phyloP scores from a whole-genome alignment of 2,113 vertebrate genomes.

The Scortum barcoo region DNA sequence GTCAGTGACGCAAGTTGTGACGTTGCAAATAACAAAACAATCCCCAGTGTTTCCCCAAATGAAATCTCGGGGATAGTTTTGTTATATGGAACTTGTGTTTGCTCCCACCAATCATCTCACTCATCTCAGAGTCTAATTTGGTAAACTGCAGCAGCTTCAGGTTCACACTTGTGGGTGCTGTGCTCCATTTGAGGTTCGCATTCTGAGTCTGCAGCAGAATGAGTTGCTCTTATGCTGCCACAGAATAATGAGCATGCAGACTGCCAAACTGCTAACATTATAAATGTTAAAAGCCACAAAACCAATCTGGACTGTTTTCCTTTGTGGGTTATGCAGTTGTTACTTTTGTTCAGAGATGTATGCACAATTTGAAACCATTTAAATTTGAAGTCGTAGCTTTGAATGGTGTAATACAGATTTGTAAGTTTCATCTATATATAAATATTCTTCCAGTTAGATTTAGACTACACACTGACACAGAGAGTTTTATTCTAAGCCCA shows the following conservation, averaged over 20 bases:
- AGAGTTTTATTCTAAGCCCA: background rate
- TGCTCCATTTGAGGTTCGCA: conserved; percentile 6
- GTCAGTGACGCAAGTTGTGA: conserved; percentile 1
- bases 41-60: background rate
- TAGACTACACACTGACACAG: background rate
- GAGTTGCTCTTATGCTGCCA: background rate
- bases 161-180: background rate
- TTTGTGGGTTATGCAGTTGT: background rate
- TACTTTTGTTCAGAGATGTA: background rate
- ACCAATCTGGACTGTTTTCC: background rate
- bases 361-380: background rate
- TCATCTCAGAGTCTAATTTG: background rate
- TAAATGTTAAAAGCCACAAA: background rate
- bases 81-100: background rate
- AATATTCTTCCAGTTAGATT: background rate
- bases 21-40: background rate
- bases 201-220: background rate
- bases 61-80: conserved; percentile 1
- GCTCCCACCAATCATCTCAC: too few relatives aligned
- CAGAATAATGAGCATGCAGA: background rate
- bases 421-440: background rate
- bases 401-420: background rate
- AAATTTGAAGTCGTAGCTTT: background rate
- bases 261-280: background rate
- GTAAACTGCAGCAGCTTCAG: background rate